Evolutionary conservation across 1,140 invertebrate genomes (phyloP), one percentile per base, ranked within the genome.

Genomic region (Prorops nasuta): DNA sequence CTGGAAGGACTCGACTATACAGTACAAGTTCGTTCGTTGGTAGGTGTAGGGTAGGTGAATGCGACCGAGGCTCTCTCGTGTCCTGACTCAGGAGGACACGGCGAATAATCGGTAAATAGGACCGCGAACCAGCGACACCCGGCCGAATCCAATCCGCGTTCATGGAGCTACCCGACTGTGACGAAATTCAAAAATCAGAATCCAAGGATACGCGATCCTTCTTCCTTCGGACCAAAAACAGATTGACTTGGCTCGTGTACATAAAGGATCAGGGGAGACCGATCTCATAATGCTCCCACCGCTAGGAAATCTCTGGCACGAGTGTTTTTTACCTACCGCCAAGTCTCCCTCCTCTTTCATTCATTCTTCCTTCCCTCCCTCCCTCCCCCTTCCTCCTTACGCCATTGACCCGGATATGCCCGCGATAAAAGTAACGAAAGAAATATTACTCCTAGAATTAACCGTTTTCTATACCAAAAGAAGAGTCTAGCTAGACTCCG

Each of bases 41-140:
- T 6, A 28, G 24, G 10, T 28, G 10, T 4, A 28, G 24, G 10
- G 24, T 6, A 28, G 10, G 24, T 6, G 24, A 28, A 10, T 6
- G 24, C 20, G 3, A 28, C 15, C 6, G 12, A 24, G 24, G 24
- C 24, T 10, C 24, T n/a, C n/a, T n/a, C n/a, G n/a, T n/a, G n/a
- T n/a, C n/a, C n/a, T n/a, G n/a, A n/a, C 7, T 28, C 39, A 47
- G 55, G 55, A 60, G 58, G 58, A 60, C 49, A 60, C 58, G 58
- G 36, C 49, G 48, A 40, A 54, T 56, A 53, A 59, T 55, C 45
- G 49, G 49, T 55, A 55, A 59, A 59, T 59, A 52, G 57, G 39
- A 56, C 50, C 53, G 54, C 48, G 37, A 17, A 46, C 22, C 21
- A 48, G 28, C 44, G 42, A 37, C 58, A 60, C 58, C 58, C 51